Evolutionary conservation across 2,797 vertebrate species (phyloP).

Genomic region (Dryobates pubescens): DNA sequence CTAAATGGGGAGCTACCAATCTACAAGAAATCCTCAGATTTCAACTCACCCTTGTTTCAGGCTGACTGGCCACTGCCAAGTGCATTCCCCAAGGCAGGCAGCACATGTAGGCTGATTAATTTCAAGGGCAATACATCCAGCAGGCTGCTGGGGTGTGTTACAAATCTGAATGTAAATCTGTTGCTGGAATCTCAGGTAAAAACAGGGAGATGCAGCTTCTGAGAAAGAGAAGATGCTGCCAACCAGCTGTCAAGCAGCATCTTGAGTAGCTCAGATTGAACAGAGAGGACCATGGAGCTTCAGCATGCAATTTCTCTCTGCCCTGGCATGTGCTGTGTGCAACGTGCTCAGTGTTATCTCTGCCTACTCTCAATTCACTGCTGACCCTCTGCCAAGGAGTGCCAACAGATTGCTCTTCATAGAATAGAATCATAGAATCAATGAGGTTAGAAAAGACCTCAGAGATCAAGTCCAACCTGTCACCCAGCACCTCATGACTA

Average conservation of each 20-base stretch:
- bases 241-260: background rate
- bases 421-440: no score
- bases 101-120: accelerated
- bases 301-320: background rate
- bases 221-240: background rate
- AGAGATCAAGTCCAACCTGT: no score
- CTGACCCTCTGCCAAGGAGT: background rate
- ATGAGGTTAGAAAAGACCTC: no score
- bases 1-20: background rate
- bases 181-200: background rate
- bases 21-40: background rate
- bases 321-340: background rate
- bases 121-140: background rate
- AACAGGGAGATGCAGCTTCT: background rate
- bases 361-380: background rate
- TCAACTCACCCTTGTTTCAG: background rate
- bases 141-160: background rate
- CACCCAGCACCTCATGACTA: no score
- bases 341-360: background rate
- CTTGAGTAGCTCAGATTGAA: background rate
- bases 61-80: background rate
- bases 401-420: background rate
- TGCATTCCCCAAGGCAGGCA: background rate
- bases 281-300: background rate
- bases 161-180: background rate